Conservation (phyloP, 2,888 invertebrate species). For the Cephus pygmeus region DNA sequence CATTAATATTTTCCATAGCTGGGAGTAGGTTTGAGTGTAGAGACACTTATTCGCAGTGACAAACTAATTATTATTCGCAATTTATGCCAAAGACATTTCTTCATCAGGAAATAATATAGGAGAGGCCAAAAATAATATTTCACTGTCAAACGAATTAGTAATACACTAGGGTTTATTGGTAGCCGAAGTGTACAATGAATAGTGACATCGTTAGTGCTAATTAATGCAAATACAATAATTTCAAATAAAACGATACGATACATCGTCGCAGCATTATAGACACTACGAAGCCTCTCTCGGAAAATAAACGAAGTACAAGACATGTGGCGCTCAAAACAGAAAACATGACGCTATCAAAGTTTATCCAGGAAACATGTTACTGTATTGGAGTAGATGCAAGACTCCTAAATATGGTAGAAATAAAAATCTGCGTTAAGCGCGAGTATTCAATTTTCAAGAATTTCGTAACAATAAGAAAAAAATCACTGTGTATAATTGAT, state of each 20-base stretch:
- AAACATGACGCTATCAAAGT: conserved; percentile 6
- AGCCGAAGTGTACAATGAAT: conserved; percentile 58
- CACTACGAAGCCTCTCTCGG: conserved; percentile 21
- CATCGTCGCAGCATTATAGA: conserved; percentile 28
- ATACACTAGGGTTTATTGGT: conserved; percentile 61
- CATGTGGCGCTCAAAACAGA: conserved; percentile 21
- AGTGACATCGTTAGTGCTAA: conserved; percentile 57
- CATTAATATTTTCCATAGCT: background rate
- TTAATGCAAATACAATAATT: conserved; percentile 42
- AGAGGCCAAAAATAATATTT: background rate
- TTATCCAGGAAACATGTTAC: background rate
- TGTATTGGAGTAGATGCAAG: background rate
- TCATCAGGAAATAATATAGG: background rate
- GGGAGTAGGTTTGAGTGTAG: background rate
- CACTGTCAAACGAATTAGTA: conserved; percentile 25
- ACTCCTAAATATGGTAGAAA: background rate
- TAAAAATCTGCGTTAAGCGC: background rate
- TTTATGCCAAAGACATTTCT: background rate
- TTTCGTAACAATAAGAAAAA: background rate
- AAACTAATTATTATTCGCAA: background rate
- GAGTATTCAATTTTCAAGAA: background rate
- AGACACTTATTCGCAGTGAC: too few relatives aligned
- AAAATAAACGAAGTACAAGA: background rate
- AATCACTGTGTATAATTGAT: background rate
- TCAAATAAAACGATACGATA: conserved; percentile 39